Evolutionary conservation across 2,113 vertebrate genomes (phyloP).

Genomic region (Myrmecophaga tridactyla): DNA sequence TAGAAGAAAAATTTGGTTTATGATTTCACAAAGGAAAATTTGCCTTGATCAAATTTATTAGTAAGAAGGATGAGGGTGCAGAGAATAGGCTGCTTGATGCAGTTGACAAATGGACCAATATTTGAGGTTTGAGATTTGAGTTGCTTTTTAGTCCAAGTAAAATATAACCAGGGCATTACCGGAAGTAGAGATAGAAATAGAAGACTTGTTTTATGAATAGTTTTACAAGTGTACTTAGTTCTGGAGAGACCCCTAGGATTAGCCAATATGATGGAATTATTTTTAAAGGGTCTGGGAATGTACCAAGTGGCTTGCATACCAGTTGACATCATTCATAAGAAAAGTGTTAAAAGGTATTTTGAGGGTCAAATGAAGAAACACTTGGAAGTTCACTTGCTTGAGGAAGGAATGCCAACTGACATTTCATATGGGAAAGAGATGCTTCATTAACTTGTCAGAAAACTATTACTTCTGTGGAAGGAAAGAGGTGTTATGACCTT

Average conservation of each 20-base stretch:
- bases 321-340: conserved; percentile 63
- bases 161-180: conserved; percentile 76
- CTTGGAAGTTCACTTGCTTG: conserved; percentile 63
- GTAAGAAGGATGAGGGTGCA: background rate
- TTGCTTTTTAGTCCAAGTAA: conserved; percentile 69
- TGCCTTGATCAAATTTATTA: conserved; percentile 60
- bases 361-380: conserved; percentile 67
- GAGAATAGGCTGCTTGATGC: conserved; percentile 37
- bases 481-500: conserved; percentile 41
- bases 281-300: conserved; percentile 64
- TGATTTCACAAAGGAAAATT: conserved; percentile 65
- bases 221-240: conserved; percentile 77
- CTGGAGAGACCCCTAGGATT: conserved; percentile 70
- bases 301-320: conserved; percentile 45
- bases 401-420: conserved; percentile 11
- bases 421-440: conserved; percentile 54
- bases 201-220: conserved; percentile 72
- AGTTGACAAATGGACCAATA: conserved; percentile 64
- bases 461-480: conserved; percentile 25
- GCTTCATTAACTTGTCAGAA: conserved; percentile 69
- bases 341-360: conserved; percentile 65
- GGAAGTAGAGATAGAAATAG: conserved; percentile 76
- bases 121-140: conserved; percentile 70
- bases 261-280: conserved; percentile 64
- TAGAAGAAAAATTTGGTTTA: conserved; percentile 46